Conservation (phyloP, 2,888 invertebrate species). For the Cryptocephalus primarius region DNA sequence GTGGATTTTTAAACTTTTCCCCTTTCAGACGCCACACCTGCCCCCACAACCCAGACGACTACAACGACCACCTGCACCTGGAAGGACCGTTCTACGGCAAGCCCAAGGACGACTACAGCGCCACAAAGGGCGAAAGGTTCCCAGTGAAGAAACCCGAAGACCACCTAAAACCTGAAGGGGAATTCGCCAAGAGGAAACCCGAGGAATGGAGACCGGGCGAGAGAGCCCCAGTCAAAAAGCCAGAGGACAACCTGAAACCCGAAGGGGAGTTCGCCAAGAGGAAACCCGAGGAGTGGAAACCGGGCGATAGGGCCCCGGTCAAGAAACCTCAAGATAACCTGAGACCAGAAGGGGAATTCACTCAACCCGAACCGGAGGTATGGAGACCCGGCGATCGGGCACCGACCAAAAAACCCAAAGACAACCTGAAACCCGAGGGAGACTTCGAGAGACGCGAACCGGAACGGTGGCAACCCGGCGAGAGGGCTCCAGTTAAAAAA, state of each 20-base stretch:
- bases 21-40: conserved; percentile 71
- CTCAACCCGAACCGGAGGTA: conserved; percentile 34
- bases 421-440: conserved; percentile 52
- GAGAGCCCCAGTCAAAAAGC: conserved; percentile 23
- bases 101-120: conserved; percentile 40
- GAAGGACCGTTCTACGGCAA: conserved; percentile 53
- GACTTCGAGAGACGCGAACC: conserved; percentile 40
- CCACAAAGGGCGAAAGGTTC: conserved; percentile 33
- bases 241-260: conserved; percentile 41
- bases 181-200: conserved; percentile 25
- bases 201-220: conserved; percentile 33
- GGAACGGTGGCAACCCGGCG: conserved; percentile 26
- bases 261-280: conserved; percentile 36
- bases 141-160: conserved; percentile 44
- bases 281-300: conserved; percentile 22
- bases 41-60: conserved; percentile 52
- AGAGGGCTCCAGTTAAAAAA: conserved; percentile 29
- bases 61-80: conserved; percentile 60
- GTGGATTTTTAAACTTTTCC: neutral
- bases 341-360: conserved; percentile 44
- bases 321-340: conserved; percentile 12
- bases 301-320: conserved; percentile 28
- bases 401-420: conserved; percentile 45
- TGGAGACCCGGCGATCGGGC: conserved; percentile 43
- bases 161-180: conserved; percentile 41